Evolutionary conservation across 1,140 invertebrate species (phyloP), one percentile per base, ranked within the genome.

Genomic region (Cherax destructor): DNA sequence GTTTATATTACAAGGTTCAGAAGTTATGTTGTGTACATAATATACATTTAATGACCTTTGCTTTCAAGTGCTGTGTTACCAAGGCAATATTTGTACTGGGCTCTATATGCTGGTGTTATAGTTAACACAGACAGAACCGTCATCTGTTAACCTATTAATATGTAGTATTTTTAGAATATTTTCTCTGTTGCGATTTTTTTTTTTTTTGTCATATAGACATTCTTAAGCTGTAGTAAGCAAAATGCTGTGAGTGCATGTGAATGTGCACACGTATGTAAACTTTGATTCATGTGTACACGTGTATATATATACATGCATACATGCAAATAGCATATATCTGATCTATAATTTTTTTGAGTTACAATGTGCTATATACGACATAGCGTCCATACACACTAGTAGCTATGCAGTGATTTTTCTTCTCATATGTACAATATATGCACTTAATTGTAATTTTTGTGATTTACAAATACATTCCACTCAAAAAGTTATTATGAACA

Each of bases 331-430:
- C 11, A 56, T 56, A 56, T 56, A 56, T 56, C 30, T 41, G 30
- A 56, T 56, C 6, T 56, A 56, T 56, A 56, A 9, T 56, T 56
- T 56, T 13, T 4, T 3, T 50, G 6, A 21, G 6, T 50, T 49
- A 49, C 11, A 49, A 5, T 21, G 16, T 41, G 11, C 13, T 49
- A 16, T 56, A 56, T 56, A 56, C 11, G 52, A 56, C 52, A 50
- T 13, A 24, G 24, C 69, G 69, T 74, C 69, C 69, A 74, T 74
- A 74, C 18, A 30, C 24, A 30, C 69, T 74, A 10, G 18, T 30
- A n/a, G 69, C 69, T 74, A 74, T 74, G 69, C 69, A 74, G 69
- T 74, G 69, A 30, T 74, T 69, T 69, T 41, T 69, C 21, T 24
- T 74, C 69, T 74, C 2, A 6, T 30, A n/a, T 74, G n/a, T 74